Conservation (phyloP, 2,113 vertebrate genomes). For the Chauna torquata region DNA sequence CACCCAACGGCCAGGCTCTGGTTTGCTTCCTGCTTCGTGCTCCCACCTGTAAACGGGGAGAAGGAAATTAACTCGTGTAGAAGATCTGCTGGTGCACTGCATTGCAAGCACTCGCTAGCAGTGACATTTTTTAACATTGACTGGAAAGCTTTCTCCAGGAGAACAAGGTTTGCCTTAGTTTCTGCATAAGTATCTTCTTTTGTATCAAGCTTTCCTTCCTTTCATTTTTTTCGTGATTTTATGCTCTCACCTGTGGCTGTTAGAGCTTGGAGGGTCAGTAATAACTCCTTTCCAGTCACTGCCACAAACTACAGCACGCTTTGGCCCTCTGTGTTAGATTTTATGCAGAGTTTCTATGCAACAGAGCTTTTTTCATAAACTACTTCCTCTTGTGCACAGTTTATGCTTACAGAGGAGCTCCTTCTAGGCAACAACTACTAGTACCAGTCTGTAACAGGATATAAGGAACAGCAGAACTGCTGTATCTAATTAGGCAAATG, state of each 20-base stretch:
- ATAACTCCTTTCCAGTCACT: neutral
- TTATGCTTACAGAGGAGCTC: neutral
- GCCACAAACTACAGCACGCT: neutral
- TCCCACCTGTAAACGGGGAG: neutral
- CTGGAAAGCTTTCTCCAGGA: neutral
- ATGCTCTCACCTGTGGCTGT: neutral
- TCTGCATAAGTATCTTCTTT: neutral
- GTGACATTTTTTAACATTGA: fast-evolving
- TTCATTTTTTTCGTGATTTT: neutral
- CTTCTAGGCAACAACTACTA: neutral
- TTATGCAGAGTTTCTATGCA: neutral
- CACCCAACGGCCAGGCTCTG: fast-evolving
- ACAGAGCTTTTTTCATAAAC: neutral
- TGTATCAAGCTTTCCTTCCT: neutral
- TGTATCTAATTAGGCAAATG: conserved; percentile 15
- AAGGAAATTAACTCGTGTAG: neutral
- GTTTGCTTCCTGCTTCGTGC: neutral
- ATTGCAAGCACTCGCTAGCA: neutral
- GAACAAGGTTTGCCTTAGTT: neutral
- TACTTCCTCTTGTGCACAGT: neutral
- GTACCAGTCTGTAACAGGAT: conserved; percentile 3
- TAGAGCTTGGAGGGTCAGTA: neutral
- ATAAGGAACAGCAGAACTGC: conserved; percentile 14
- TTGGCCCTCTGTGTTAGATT: neutral
- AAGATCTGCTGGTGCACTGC: neutral